Percentiles rank a stretch among this genome's conserved stretches.
These are phyloP conservation scores for Ptilodon capucinus DNA, from an alignment of 2,888 invertebrate genomes.

Conservation along the genomic window DNA sequence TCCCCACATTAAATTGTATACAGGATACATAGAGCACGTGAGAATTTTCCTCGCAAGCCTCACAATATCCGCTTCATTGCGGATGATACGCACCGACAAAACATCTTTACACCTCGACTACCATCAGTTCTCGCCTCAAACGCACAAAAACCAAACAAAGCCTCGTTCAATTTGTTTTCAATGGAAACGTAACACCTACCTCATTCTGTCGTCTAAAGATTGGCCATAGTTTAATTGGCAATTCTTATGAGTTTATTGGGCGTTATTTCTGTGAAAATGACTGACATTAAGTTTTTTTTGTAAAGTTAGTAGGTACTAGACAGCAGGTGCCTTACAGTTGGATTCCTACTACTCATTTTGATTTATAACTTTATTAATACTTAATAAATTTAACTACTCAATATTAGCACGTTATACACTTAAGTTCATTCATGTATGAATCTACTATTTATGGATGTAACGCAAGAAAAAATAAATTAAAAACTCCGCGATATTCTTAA, in stretches of 20 bases:
- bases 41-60: constrained; percentile 17
- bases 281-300: not conserved
- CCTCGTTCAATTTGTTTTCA: constrained; percentile 19
- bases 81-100: constrained; percentile 20
- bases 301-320: too few relatives aligned
- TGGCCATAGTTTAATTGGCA: not conserved
- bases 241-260: not conserved
- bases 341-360: too few relatives aligned
- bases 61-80: constrained; percentile 34
- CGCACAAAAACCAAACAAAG: constrained; percentile 19
- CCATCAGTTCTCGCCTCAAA: constrained; percentile 18
- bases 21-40: constrained; percentile 10
- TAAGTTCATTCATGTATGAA: too few relatives aligned
- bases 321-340: too few relatives aligned
- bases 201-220: constrained; percentile 1
- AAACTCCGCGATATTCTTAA: too few relatives aligned
- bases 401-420: too few relatives aligned
- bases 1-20: too few relatives aligned
- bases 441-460: too few relatives aligned
- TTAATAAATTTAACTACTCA: too few relatives aligned
- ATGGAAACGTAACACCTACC: constrained; percentile 7
- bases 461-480: too few relatives aligned
- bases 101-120: constrained; percentile 16
- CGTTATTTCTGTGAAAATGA: not conserved
- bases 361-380: too few relatives aligned